phyloP scores from a whole-genome alignment of 2,113 vertebrate species.

The Syngnathus typhle region DNA sequence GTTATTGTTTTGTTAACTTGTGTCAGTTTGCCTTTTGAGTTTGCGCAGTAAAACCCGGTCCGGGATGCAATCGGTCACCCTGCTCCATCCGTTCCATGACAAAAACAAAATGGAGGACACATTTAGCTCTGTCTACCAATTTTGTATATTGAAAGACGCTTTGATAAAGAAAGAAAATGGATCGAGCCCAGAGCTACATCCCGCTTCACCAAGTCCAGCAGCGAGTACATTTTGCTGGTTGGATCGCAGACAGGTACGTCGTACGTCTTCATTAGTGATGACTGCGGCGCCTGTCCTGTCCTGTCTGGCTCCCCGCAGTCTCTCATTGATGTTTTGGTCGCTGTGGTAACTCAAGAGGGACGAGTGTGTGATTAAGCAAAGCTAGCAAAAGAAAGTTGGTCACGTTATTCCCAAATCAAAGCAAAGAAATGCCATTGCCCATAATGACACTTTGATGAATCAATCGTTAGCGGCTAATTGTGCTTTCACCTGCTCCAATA shows the following conservation, averaged over 20 bases:
- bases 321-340: constrained; percentile 64
- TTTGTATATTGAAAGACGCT: background rate
- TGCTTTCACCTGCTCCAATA: constrained; percentile 1
- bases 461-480: background rate
- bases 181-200: background rate
- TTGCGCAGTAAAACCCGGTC: too few relatives aligned
- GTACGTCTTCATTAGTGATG: constrained; percentile 67
- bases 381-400: too few relatives aligned
- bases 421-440: too few relatives aligned
- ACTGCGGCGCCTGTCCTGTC: constrained; percentile 30
- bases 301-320: constrained; percentile 29
- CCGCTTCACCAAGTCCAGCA: background rate
- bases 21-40: too few relatives aligned
- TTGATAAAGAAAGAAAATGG: background rate
- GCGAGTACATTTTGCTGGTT: constrained; percentile 3
- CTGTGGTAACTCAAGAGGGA: constrained; percentile 58
- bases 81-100: too few relatives aligned
- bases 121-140: too few relatives aligned
- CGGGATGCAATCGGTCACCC: too few relatives aligned
- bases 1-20: too few relatives aligned
- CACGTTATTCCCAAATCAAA: too few relatives aligned
- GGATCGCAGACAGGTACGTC: constrained; percentile 3
- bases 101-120: too few relatives aligned
- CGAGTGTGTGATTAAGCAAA: constrained; percentile 20
- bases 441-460: too few relatives aligned